Conservation (phyloP, 2,797 vertebrate genomes). For the Lepus townsendii region DNA sequence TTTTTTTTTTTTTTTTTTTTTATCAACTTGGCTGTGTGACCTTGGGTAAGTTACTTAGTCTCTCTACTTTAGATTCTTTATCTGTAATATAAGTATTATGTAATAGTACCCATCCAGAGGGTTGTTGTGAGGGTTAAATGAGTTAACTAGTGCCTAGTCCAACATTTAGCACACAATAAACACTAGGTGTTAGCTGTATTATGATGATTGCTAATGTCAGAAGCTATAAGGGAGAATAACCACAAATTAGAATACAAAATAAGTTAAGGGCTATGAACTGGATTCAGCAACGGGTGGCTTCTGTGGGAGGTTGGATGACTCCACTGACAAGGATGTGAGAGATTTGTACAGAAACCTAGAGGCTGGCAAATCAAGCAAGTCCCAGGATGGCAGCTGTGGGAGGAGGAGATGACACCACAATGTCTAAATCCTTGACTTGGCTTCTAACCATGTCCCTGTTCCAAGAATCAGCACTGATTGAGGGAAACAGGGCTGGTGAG, state of each 20-base stretch:
- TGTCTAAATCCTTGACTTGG: background rate
- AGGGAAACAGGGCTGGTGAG: background rate
- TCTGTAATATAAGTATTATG: background rate
- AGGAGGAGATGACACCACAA: conserved; percentile 11
- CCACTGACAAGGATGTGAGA: background rate
- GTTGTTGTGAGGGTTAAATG: background rate
- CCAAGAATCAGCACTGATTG: background rate
- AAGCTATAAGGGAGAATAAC: background rate
- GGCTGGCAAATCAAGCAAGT: background rate
- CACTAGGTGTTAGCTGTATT: background rate
- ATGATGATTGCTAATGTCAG: background rate
- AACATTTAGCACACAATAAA: background rate
- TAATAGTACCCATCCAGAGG: background rate
- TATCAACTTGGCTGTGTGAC: background rate
- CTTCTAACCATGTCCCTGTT: background rate
- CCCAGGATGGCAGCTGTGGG: background rate
- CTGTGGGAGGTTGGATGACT: background rate
- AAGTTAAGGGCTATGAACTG: background rate
- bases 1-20: conserved; percentile 10
- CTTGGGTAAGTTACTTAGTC: conserved; percentile 6
- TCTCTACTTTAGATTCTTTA: background rate
- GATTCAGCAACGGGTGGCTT: conserved; percentile 19
- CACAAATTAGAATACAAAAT: background rate
- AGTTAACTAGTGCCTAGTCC: background rate
- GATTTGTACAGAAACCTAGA: background rate